These are phyloP conservation scores for Cirrhinus molitorella DNA, from an alignment of 2,797 vertebrate species.

Conservation along the genomic window DNA sequence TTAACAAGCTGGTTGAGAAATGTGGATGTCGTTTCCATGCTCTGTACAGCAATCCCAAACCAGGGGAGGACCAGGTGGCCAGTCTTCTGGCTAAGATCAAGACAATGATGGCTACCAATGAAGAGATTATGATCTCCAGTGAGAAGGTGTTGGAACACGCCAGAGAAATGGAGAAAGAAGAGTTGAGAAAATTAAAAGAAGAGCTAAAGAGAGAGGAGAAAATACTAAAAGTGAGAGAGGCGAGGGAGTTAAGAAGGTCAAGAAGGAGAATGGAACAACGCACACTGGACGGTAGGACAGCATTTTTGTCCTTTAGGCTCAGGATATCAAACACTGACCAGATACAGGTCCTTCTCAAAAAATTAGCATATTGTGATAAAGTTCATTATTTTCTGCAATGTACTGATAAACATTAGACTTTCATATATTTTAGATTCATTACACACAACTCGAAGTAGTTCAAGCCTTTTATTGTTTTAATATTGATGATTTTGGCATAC, in stretches of 20 bases:
- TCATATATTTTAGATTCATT: no score
- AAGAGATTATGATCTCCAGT: constrained; percentile 46
- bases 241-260: constrained; percentile 9
- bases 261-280: neutral
- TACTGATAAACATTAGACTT: no score
- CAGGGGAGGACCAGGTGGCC: constrained; percentile 44
- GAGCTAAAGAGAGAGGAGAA: constrained; percentile 24
- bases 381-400: no score
- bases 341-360: no score
- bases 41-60: constrained; percentile 37
- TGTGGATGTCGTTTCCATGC: constrained; percentile 58
- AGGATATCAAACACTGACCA: neutral
- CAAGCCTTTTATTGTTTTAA: no score
- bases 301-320: neutral
- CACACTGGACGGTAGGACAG: neutral
- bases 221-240: neutral
- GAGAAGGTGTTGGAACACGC: constrained; percentile 44
- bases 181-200: constrained; percentile 26
- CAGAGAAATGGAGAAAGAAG: constrained; percentile 39
- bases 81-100: constrained; percentile 59
- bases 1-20: constrained; percentile 53
- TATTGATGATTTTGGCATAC: no score
- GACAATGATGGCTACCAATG: constrained; percentile 45
- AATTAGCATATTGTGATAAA: no score
- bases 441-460: no score